Conservation (phyloP, 2,888 invertebrate genomes). For the Machimus atricapillus region DNA sequence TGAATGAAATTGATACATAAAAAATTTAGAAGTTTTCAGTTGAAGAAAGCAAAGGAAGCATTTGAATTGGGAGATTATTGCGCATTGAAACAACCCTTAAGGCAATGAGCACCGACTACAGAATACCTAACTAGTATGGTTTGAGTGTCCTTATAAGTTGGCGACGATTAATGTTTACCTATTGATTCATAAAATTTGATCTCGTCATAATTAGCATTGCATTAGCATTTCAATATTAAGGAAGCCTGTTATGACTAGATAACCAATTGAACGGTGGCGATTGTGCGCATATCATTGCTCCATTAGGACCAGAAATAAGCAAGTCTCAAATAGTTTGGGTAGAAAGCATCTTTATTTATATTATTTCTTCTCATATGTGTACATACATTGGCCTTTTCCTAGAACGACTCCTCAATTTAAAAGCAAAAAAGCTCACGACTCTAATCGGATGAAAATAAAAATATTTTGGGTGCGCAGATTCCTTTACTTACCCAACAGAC, state of each 20-base stretch:
- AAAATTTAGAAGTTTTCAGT: background rate
- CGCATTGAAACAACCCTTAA: too few species aligned
- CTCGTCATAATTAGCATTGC: too few species aligned
- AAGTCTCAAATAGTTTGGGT: background rate
- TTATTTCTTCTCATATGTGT: background rate
- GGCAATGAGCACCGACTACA: background rate
- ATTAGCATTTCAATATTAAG: too few species aligned
- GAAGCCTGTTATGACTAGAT: too few species aligned
- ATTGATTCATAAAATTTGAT: background rate
- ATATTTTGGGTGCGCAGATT: background rate
- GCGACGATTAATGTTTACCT: background rate
- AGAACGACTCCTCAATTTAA: background rate
- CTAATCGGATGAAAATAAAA: background rate
- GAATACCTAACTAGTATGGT: background rate
- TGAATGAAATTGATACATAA: too few species aligned
- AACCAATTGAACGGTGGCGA: background rate
- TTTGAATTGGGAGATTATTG: too few species aligned
- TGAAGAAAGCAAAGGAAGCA: background rate
- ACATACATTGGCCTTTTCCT: background rate
- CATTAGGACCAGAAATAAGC: background rate
- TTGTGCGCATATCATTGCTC: background rate
- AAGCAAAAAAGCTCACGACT: background rate
- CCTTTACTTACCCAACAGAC: conserved; percentile 80
- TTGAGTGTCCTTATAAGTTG: background rate
- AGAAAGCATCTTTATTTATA: background rate